Evolutionary conservation across 1,140 invertebrate species (phyloP).

Genomic region (Macrostomum lignano): DNA sequence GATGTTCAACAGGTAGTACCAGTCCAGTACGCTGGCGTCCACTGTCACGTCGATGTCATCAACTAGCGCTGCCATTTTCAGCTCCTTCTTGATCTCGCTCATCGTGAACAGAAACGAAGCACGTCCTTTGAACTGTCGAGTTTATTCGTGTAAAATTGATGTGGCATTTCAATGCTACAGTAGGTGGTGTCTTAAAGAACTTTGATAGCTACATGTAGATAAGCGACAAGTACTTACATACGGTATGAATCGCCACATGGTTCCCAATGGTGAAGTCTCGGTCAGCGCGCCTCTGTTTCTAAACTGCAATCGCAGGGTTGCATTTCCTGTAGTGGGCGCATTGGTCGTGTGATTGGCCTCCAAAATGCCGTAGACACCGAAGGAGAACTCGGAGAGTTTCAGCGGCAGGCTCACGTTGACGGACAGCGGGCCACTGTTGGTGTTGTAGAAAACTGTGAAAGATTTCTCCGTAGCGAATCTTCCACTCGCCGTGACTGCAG

Average conservation of each 20-base stretch:
- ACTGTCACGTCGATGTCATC: slow-evolving; percentile 57
- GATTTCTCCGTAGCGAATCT: too few species aligned
- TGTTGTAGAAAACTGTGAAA: too few species aligned
- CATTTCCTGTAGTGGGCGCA: slow-evolving; percentile 37
- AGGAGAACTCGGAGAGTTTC: slow-evolving; percentile 57
- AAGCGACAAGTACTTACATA: too few species aligned
- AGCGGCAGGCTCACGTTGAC: slow-evolving; percentile 81
- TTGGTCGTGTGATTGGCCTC: slow-evolving; percentile 44
- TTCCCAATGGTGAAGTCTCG: too few species aligned
- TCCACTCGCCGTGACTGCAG: slow-evolving; percentile 66
- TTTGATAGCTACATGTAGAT: too few species aligned
- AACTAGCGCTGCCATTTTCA: slow-evolving; percentile 21
- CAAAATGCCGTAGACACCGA: slow-evolving; percentile 47
- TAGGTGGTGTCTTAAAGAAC: too few species aligned
- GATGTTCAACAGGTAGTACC: slow-evolving; percentile 52
- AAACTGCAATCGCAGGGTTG: slow-evolving; percentile 41
- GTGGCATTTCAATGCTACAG: too few species aligned
- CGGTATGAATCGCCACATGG: too few species aligned
- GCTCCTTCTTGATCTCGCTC: slow-evolving; percentile 40
- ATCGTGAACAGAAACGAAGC: slow-evolving; percentile 56
- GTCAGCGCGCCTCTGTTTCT: slow-evolving; percentile 4
- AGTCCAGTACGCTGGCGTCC: slow-evolving; percentile 43
- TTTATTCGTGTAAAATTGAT: too few species aligned
- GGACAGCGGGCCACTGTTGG: too few species aligned
- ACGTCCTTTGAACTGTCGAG: slow-evolving; percentile 60